These are phyloP conservation scores for Morphnarchus princeps DNA, from an alignment of 2,113 vertebrate genomes.

Conservation along the genomic window DNA sequence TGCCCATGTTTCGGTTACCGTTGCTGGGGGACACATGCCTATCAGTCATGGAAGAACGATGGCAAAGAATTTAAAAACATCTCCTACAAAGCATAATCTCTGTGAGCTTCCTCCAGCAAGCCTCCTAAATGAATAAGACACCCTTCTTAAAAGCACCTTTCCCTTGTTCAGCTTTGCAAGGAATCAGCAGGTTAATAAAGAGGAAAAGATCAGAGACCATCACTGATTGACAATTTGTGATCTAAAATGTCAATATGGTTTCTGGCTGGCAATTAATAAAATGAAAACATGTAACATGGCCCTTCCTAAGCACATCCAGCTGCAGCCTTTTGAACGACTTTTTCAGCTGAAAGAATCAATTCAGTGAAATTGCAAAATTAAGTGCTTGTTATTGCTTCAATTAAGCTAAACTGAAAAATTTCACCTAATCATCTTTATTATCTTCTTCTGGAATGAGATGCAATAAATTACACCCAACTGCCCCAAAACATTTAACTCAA, in stretches of 20 bases:
- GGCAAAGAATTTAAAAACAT: neutral
- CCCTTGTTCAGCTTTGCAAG: neutral
- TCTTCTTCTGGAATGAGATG: neutral
- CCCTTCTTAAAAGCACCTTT: neutral
- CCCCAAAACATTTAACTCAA: neutral
- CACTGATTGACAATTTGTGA: neutral
- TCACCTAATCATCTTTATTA: neutral
- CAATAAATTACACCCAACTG: neutral
- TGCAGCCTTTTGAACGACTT: neutral
- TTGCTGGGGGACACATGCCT: neutral
- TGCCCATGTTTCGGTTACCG: neutral
- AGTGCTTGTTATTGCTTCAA: neutral
- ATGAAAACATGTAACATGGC: neutral
- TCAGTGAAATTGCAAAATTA: constrained; percentile 5
- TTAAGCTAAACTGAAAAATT: constrained; percentile 7
- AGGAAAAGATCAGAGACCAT: neutral
- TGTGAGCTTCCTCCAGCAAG: neutral
- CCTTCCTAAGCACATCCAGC: constrained; percentile 23
- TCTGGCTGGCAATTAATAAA: neutral
- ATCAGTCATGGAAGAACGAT: neutral
- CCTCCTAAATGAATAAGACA: neutral
- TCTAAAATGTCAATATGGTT: neutral
- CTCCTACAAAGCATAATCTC: neutral
- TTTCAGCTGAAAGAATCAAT: constrained; percentile 17
- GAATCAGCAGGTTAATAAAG: neutral